A percentile compares a stretch with the other conserved stretches of the same genome.
phyloP scores from a whole-genome alignment of 1,140 invertebrate genomes.

The Ridgeia piscesae region DNA sequence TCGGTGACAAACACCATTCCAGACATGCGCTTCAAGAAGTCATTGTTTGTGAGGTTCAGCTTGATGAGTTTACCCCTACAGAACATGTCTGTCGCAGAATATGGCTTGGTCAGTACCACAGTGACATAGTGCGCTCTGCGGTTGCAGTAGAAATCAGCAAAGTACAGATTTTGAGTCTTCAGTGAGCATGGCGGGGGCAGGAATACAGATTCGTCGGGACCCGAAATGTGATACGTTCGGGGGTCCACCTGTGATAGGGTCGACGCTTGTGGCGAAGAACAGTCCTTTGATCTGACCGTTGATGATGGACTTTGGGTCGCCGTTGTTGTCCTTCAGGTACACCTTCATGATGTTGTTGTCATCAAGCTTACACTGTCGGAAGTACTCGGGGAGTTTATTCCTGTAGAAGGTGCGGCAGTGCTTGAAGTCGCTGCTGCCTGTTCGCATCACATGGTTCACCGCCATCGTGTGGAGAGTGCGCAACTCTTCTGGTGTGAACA shows the following conservation, averaged over 20 bases:
- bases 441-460: not conserved
- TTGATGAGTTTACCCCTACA: constrained; percentile 11
- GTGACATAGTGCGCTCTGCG: constrained; percentile 20
- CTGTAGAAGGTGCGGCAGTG: not conserved
- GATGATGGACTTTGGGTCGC: constrained; percentile 23
- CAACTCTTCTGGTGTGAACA: not conserved
- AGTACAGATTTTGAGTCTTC: constrained; percentile 18
- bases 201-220: not conserved
- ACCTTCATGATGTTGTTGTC: not conserved
- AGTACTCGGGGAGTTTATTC: not conserved
- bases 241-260: not conserved
- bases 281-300: constrained; percentile 19
- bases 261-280: constrained; percentile 17
- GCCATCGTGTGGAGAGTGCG: not conserved
- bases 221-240: constrained; percentile 17
- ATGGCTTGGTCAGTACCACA: constrained; percentile 17
- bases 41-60: constrained; percentile 14
- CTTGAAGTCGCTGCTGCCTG: not conserved
- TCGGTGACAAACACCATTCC: not conserved
- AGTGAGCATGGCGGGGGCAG: not conserved
- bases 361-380: not conserved
- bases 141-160: constrained; percentile 30
- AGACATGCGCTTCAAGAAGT: not conserved
- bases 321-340: constrained; percentile 21
- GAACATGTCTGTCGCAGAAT: constrained; percentile 18